Evolutionary conservation across 2,797 vertebrate genomes (phyloP).

Genomic region (Garrulus glandarius): DNA sequence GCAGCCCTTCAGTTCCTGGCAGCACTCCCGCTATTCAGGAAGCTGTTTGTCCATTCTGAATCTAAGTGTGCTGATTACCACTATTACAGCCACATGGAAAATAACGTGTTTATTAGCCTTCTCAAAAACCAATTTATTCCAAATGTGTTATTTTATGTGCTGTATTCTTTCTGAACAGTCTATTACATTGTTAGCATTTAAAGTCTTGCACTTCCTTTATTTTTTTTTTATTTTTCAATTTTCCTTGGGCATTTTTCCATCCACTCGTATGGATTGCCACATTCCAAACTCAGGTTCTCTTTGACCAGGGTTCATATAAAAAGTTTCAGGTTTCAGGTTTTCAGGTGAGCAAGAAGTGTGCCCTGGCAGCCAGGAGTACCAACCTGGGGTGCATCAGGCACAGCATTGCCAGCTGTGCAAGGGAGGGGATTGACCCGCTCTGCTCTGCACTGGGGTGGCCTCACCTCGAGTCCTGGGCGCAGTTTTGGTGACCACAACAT

Average conservation of each 20-base stretch:
- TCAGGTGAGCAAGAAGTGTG: background rate
- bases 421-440: too few relatives aligned
- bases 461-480: accelerated
- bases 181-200: background rate
- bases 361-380: background rate
- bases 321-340: background rate
- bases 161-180: background rate
- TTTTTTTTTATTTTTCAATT: background rate
- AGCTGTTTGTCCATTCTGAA: background rate
- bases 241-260: background rate
- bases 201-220: background rate
- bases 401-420: accelerated
- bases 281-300: background rate
- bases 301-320: background rate
- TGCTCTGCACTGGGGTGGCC: background rate
- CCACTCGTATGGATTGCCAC: background rate
- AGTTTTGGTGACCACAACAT: background rate
- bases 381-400: accelerated
- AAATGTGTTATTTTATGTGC: background rate
- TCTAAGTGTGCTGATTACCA: background rate
- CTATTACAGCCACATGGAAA: background rate
- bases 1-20: background rate
- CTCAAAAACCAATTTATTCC: background rate
- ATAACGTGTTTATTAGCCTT: background rate
- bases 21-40: background rate